phyloP scores from a whole-genome alignment of 1,140 invertebrate genomes.

The Musca vetustissima region DNA sequence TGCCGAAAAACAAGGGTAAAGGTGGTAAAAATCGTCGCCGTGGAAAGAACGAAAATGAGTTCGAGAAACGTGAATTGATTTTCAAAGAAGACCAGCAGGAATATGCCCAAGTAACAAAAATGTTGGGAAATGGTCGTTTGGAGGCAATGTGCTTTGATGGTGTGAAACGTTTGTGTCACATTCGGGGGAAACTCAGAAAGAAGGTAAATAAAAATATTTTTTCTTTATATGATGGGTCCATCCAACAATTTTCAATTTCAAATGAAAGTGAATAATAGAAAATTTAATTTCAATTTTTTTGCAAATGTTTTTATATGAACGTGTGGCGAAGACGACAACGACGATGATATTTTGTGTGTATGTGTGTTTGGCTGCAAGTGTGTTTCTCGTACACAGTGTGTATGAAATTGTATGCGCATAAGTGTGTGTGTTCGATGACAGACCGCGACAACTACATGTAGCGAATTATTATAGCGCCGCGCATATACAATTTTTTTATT shows the following conservation, averaged over 20 bases:
- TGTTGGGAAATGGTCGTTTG: constrained; percentile 98
- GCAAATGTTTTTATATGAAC: constrained; percentile 15
- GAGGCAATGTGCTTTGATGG: constrained; percentile 99
- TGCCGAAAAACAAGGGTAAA: constrained; percentile 89
- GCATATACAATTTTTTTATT: too few species aligned
- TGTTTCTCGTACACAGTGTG: background rate
- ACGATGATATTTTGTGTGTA: background rate
- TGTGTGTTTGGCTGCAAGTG: background rate
- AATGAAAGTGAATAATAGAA: background rate
- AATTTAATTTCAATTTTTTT: constrained; percentile 1
- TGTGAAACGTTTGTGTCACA: constrained; percentile 97
- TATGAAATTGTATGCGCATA: background rate
- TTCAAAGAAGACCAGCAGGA: constrained; percentile 99
- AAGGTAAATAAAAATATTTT: constrained; percentile 66
- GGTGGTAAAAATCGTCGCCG: constrained; percentile 99
- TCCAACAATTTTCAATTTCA: background rate
- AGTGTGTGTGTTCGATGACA: too few species aligned
- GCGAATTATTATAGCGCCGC: too few species aligned
- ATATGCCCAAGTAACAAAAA: constrained; percentile 99
- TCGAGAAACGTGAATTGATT: constrained; percentile 96
- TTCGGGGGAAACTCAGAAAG: constrained; percentile 96
- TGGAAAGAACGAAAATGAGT: constrained; percentile 99
- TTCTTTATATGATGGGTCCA: background rate
- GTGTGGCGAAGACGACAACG: too few species aligned
- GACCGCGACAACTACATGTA: too few species aligned